These are phyloP conservation scores for Drosophila arizonae DNA, from an alignment of 1,140 invertebrate species.

Conservation along the genomic window DNA sequence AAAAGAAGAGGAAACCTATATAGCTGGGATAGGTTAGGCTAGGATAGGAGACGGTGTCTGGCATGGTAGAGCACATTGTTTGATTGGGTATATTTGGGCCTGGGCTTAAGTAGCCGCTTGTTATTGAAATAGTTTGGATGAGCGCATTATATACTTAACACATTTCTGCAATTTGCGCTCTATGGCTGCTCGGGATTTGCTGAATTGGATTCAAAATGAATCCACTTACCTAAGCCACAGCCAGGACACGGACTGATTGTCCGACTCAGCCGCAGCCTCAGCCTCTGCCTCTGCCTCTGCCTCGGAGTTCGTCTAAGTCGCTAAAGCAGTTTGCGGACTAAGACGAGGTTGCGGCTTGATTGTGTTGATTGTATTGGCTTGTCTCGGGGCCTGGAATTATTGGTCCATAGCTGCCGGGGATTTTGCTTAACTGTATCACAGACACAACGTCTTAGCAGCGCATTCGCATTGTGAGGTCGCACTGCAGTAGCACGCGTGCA, in stretches of 20 bases:
- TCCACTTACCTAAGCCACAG: constrained; percentile 75
- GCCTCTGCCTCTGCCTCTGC: not conserved
- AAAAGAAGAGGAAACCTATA: constrained; percentile 15
- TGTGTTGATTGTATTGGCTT: constrained; percentile 29
- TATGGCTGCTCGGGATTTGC: constrained; percentile 45
- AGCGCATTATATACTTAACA: constrained; percentile 81
- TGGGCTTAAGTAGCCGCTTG: constrained; percentile 62
- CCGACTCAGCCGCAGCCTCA: not conserved
- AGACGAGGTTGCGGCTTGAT: constrained; percentile 11
- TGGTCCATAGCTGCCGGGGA: constrained; percentile 40
- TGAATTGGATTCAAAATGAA: constrained; percentile 54
- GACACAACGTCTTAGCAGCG: too few relatives aligned
- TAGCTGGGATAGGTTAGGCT: not conserved
- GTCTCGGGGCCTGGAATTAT: constrained; percentile 28
- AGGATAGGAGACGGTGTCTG: not conserved
- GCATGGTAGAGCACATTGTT: constrained; percentile 47
- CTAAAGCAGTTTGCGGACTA: constrained; percentile 48
- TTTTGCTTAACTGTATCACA: constrained; percentile 68
- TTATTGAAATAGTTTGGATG: constrained; percentile 78
- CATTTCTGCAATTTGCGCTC: constrained; percentile 46
- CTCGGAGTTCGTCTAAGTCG: constrained; percentile 56
- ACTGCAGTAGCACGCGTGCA: constrained; percentile 58
- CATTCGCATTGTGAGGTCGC: not conserved
- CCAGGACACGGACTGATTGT: constrained; percentile 21
- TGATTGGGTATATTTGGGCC: constrained; percentile 69